Conservation (phyloP, 2,888 invertebrate genomes). For the Tholera decimalis region DNA sequence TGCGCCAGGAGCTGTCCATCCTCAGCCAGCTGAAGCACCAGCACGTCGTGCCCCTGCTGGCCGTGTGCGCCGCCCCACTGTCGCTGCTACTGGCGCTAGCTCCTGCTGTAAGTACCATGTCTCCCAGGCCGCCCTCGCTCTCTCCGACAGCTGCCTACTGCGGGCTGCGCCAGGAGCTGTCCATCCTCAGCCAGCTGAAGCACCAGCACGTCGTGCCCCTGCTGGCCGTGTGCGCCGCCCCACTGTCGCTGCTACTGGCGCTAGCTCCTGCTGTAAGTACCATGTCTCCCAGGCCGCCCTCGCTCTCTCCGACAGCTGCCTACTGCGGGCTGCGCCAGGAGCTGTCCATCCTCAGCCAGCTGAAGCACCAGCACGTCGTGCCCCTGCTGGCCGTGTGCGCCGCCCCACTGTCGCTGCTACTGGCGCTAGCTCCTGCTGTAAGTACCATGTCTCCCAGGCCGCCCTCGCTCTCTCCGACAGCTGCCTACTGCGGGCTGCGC, state of each 20-base stretch:
- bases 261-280: not conserved
- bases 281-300: not conserved
- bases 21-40: not conserved
- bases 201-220: slow-evolving; percentile 78
- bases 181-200: not conserved
- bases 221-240: slow-evolving; percentile 89
- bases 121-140: not conserved
- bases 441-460: too few relatives aligned
- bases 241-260: slow-evolving; percentile 85
- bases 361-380: too few relatives aligned
- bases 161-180: not conserved
- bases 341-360: too few relatives aligned
- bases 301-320: too few relatives aligned
- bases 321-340: too few relatives aligned
- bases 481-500: too few relatives aligned
- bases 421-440: too few relatives aligned
- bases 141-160: too few relatives aligned
- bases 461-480: too few relatives aligned
- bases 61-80: slow-evolving; percentile 91
- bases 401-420: too few relatives aligned
- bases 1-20: not conserved
- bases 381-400: too few relatives aligned
- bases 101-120: slow-evolving; percentile 70
- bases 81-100: slow-evolving; percentile 95
- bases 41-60: slow-evolving; percentile 88